phyloP scores from a whole-genome alignment of 2,888 invertebrate genomes.

The Colostygia pectinataria region DNA sequence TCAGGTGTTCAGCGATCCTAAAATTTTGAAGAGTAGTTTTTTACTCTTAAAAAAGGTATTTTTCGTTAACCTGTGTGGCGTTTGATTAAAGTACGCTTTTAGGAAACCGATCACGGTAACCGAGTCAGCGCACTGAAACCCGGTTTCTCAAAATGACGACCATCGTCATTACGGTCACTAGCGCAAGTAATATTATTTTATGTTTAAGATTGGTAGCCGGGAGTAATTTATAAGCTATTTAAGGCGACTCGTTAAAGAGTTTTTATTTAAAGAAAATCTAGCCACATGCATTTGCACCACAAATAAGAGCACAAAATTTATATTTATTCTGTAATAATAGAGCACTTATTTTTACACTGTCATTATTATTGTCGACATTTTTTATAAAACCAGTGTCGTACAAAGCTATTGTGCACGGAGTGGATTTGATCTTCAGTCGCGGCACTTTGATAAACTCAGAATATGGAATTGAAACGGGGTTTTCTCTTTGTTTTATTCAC shows the following conservation, averaged over 20 bases:
- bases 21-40: too few relatives aligned
- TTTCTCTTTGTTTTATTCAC: constrained; percentile 11
- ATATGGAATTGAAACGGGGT: constrained; percentile 9
- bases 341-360: too few relatives aligned
- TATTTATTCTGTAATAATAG: too few relatives aligned
- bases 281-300: too few relatives aligned
- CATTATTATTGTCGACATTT: not conserved
- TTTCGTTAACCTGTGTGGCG: constrained; percentile 1
- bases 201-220: too few relatives aligned
- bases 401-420: constrained; percentile 11
- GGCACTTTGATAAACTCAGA: constrained; percentile 4
- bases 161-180: not conserved
- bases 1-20: too few relatives aligned
- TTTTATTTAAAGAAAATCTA: too few relatives aligned
- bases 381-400: not conserved
- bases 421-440: constrained; percentile 7
- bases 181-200: too few relatives aligned
- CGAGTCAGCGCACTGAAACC: constrained; percentile 14
- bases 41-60: not conserved
- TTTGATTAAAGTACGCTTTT: constrained; percentile 24
- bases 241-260: too few relatives aligned
- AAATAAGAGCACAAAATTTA: too few relatives aligned
- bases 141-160: not conserved
- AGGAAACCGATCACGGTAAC: constrained; percentile 17
- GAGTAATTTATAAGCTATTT: too few relatives aligned